These are phyloP conservation scores for Oligia strigilis DNA, from an alignment of 2,888 invertebrate genomes.

Conservation along the genomic window DNA sequence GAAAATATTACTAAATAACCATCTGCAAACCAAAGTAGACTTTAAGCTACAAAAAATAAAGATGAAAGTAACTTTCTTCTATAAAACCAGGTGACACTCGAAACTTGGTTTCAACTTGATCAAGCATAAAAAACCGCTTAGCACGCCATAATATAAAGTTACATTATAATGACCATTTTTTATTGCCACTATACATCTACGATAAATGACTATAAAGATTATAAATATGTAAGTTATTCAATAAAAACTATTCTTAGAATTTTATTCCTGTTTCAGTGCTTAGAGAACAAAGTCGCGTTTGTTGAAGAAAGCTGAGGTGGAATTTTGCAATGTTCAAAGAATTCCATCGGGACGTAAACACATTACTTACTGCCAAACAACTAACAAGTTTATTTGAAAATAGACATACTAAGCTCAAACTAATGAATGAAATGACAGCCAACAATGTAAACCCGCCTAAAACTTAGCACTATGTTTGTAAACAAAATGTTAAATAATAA, in stretches of 20 bases:
- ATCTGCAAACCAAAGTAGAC: constrained; percentile 60
- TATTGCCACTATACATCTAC: constrained; percentile 58
- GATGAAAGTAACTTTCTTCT: constrained; percentile 57
- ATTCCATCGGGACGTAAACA: background rate
- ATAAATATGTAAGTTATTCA: constrained; percentile 14
- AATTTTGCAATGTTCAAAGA: background rate
- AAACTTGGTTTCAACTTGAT: constrained; percentile 85
- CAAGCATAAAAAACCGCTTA: constrained; percentile 87
- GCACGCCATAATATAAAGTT: constrained; percentile 83
- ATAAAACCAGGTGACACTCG: constrained; percentile 83
- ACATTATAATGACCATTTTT: constrained; percentile 67
- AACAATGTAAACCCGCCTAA: constrained; percentile 63
- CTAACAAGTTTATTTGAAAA: constrained; percentile 21
- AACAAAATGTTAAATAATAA: constrained; percentile 76
- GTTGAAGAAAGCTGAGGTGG: background rate
- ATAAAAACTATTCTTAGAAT: constrained; percentile 20
- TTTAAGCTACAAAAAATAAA: constrained; percentile 65
- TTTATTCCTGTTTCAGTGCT: background rate
- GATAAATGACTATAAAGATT: constrained; percentile 52
- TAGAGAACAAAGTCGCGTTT: background rate
- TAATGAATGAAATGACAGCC: constrained; percentile 58
- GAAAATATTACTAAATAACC: constrained; percentile 65
- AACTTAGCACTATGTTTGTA: constrained; percentile 68
- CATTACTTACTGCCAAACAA: background rate
- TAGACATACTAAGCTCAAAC: constrained; percentile 32